Conservation (phyloP, 2,888 invertebrate species). For the Lycia hirtaria region DNA sequence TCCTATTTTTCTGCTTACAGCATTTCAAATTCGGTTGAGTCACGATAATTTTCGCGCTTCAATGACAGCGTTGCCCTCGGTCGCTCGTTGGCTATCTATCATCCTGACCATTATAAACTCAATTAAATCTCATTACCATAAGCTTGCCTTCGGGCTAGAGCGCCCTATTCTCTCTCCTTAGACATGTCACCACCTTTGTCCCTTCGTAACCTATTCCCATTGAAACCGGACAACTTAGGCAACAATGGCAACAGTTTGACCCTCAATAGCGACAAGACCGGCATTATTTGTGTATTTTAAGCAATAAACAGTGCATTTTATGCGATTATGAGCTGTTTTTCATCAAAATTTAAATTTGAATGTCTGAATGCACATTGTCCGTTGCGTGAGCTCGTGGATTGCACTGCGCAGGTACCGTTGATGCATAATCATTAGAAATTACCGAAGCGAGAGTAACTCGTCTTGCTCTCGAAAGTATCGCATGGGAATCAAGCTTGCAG, state of each 20-base stretch:
- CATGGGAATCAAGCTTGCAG: slow-evolving; percentile 71
- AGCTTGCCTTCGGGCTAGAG: slow-evolving; percentile 63
- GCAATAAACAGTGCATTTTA: slow-evolving; percentile 85
- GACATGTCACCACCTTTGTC: slow-evolving; percentile 84
- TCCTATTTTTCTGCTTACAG: no score
- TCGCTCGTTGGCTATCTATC: slow-evolving; percentile 62
- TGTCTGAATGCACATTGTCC: slow-evolving; percentile 82
- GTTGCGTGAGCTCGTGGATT: slow-evolving; percentile 83
- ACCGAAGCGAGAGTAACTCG: slow-evolving; percentile 70
- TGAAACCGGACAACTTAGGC: slow-evolving; percentile 76
- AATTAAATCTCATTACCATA: slow-evolving; percentile 85
- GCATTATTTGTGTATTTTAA: slow-evolving; percentile 84
- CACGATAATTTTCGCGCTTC: slow-evolving; percentile 77
- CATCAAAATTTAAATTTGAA: slow-evolving; percentile 74
- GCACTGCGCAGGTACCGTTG: slow-evolving; percentile 77
- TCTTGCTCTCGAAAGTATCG: slow-evolving; percentile 52
- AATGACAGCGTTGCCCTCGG: slow-evolving; percentile 46
- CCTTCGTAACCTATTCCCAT: slow-evolving; percentile 75
- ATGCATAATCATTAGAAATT: slow-evolving; percentile 81
- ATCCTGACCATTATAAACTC: slow-evolving; percentile 82
- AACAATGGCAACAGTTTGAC: slow-evolving; percentile 80
- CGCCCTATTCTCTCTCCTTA: slow-evolving; percentile 63
- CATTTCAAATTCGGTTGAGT: slow-evolving; percentile 50
- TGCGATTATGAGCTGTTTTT: slow-evolving; percentile 77
- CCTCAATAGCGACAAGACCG: slow-evolving; percentile 75